These are phyloP conservation scores for Zaprionus inermis DNA, from an alignment of 1,140 invertebrate genomes.

Conservation along the genomic window DNA sequence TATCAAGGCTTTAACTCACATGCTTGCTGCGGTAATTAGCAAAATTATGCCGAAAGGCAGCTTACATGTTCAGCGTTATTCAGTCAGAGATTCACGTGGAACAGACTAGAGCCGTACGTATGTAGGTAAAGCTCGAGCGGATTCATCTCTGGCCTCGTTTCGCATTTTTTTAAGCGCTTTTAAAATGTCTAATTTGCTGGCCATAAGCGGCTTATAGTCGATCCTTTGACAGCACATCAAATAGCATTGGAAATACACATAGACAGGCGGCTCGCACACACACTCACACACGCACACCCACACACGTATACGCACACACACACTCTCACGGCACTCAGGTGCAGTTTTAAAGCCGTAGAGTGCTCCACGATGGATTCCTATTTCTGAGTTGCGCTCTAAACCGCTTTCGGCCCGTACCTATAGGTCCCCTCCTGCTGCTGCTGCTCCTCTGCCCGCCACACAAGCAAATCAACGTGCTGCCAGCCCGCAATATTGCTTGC, in stretches of 20 bases:
- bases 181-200: conserved; percentile 71
- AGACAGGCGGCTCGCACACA: not conserved
- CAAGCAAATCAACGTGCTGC: no score
- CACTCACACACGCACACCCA: not conserved
- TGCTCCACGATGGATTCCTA: conserved; percentile 4
- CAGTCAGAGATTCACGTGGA: not conserved
- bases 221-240: conserved; percentile 57
- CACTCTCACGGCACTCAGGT: conserved; percentile 8
- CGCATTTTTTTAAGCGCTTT: conserved; percentile 26
- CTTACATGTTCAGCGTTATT: not conserved
- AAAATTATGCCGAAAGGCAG: not conserved
- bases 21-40: not conserved
- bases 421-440: no score
- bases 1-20: not conserved
- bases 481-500: conserved; percentile 38
- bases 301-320: not conserved
- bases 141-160: not conserved
- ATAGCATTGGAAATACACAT: conserved; percentile 59
- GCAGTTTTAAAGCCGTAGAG: conserved; percentile 54
- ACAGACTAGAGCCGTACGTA: no score
- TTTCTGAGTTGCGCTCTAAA: conserved; percentile 34
- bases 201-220: conserved; percentile 70
- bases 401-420: conserved; percentile 35
- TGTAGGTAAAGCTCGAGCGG: not conserved
- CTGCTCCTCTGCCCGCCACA: no score